Evolutionary conservation across 2,888 invertebrate genomes (phyloP), one percentile per base, ranked within the genome.

Genomic region (Abrostola triplasia): DNA sequence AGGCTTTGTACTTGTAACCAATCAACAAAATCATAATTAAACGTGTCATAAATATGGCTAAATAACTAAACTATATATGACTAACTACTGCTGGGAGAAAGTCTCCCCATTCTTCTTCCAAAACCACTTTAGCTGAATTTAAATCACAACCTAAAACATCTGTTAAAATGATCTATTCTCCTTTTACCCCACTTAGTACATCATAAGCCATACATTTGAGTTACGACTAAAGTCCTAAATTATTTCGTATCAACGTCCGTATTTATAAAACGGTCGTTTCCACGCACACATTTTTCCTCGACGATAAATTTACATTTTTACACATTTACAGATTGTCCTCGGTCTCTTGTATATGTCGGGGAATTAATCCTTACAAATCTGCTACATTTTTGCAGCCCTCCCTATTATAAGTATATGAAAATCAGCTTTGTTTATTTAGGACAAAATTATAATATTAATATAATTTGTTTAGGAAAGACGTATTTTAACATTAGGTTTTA

Each of bases 381-480:
- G 57, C 36, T 44, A 64, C 41, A 58, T 54, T 54, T 62, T 59
- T 36, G 7, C 58, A 55, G 41, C n/a, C 44, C 56, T 57, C 64
- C 64, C 74, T 71, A 68, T 68, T 67, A 67, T 12, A 40, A 10
- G 7, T 10, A 44, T 54, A 67, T 67, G 38, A 73, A 63, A 70
- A 73, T 64, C 66, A 36, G 13, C 37, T 37, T 52, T 78, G 73
- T 76, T 77, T 77, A 67, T 65, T 70, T 70, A 67, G 79, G 79
- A 70, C 65, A 75, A 71, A 70, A 73, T 57, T 70, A 64, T 67
- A 56, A 59, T 59, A 52, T 71, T 49, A 76, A 67, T 61, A 73
- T 68, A 64, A 70, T 59, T 66, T 76, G 64, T 76, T 73, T 76
- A 55, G 2, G 42, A 58, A 70, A 78, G 73, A 69, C 51, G 36